phyloP scores from a whole-genome alignment of 2,888 invertebrate species.

The Zygogramma bicolorata region DNA sequence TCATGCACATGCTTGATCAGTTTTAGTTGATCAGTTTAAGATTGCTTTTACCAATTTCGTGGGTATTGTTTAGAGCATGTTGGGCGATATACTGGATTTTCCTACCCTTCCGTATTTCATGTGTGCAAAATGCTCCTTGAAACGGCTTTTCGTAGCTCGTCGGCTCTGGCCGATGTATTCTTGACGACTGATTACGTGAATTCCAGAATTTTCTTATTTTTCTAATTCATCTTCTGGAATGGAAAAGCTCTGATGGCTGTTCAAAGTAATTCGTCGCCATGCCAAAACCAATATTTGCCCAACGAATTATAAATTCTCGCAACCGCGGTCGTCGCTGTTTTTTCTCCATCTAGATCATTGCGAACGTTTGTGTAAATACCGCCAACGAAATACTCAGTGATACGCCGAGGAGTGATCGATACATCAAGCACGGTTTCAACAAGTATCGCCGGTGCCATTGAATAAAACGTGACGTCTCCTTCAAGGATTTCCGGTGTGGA shows the following conservation, averaged over 20 bases:
- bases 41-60: too few species aligned
- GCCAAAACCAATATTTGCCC: neutral
- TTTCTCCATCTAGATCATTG: neutral
- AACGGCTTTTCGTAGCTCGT: too few species aligned
- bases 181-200: too few species aligned
- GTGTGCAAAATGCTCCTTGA: too few species aligned
- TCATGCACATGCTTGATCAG: too few species aligned
- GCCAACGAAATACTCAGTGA: neutral
- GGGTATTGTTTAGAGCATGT: too few species aligned
- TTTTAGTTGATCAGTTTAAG: too few species aligned
- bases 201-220: neutral
- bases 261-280: neutral
- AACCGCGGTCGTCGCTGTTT: neutral
- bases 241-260: neutral
- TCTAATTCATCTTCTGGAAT: neutral
- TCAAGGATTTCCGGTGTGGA: neutral
- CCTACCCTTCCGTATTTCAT: too few species aligned
- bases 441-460: neutral
- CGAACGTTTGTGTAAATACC: neutral
- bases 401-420: neutral
- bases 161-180: too few species aligned
- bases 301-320: conserved; percentile 1
- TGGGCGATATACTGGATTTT: too few species aligned
- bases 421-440: neutral
- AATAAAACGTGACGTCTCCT: neutral